These are phyloP conservation scores for Slavum lentiscoides DNA, from an alignment of 2,888 invertebrate genomes.

Conservation along the genomic window DNA sequence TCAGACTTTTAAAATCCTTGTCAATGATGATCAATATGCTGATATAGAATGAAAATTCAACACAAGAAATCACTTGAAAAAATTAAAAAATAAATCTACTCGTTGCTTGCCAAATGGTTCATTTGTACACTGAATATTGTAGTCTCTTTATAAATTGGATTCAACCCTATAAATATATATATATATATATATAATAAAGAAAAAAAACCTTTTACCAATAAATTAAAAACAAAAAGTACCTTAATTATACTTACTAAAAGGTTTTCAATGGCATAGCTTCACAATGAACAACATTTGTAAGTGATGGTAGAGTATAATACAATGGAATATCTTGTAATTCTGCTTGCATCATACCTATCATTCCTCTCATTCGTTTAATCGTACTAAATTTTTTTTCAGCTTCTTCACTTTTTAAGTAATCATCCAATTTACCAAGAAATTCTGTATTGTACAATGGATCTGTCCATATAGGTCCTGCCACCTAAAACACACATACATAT, in stretches of 20 bases:
- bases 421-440: conserved; percentile 75
- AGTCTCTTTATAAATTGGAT: too few relatives aligned
- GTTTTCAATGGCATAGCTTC: conserved; percentile 72
- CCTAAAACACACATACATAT: conserved; percentile 61
- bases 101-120: too few relatives aligned
- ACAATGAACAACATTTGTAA: conserved; percentile 74
- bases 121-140: too few relatives aligned
- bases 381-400: conserved; percentile 67
- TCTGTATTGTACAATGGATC: conserved; percentile 78
- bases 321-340: conserved; percentile 84
- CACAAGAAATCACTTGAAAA: too few relatives aligned
- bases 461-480: conserved; percentile 95
- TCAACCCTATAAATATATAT: too few relatives aligned
- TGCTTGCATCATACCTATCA: conserved; percentile 78
- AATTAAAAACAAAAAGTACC: conserved; percentile 15
- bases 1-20: not conserved
- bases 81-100: too few relatives aligned
- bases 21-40: not conserved
- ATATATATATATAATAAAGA: not conserved
- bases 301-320: conserved; percentile 80
- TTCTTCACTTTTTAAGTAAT: conserved; percentile 58
- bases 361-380: conserved; percentile 74
- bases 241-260: conserved; percentile 65
- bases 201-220: not conserved
- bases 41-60: not conserved